These are phyloP conservation scores for Pseudochaenichthys georgianus DNA, from an alignment of 2,797 vertebrate species.

Conservation along the genomic window DNA sequence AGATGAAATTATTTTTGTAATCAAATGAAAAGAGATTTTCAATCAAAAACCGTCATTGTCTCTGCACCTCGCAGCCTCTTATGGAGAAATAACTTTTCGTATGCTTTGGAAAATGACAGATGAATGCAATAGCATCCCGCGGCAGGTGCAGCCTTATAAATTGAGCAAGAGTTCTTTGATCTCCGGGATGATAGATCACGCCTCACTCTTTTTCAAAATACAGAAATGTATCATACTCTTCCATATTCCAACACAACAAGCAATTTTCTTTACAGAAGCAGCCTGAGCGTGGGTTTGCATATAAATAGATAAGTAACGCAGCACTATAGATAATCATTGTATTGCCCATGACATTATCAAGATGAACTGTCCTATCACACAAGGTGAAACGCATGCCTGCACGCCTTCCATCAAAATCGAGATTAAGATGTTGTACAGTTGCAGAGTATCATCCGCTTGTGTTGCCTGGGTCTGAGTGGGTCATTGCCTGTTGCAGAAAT, in stretches of 20 bases:
- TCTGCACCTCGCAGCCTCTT: constrained; percentile 25
- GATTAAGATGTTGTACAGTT: constrained; percentile 43
- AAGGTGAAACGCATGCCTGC: constrained; percentile 28
- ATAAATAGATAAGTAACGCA: constrained; percentile 30
- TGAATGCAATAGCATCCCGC: constrained; percentile 48
- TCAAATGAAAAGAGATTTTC: constrained; percentile 42
- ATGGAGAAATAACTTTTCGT: constrained; percentile 52
- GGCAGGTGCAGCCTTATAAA: constrained; percentile 54
- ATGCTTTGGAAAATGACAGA: constrained; percentile 58
- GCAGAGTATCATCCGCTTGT: constrained; percentile 20
- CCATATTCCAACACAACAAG: constrained; percentile 47
- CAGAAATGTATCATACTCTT: constrained; percentile 26
- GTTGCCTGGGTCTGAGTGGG: constrained; percentile 32
- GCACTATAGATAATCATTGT: constrained; percentile 22
- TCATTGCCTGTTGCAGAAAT: constrained; percentile 58
- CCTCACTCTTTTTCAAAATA: constrained; percentile 41
- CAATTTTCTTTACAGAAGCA: constrained; percentile 32
- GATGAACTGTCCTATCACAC: constrained; percentile 52
- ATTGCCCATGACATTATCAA: constrained; percentile 24
- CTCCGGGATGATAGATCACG: constrained; percentile 47
- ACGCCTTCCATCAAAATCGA: constrained; percentile 51
- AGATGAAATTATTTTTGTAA: constrained; percentile 41
- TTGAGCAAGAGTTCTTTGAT: constrained; percentile 58
- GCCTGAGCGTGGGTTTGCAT: constrained; percentile 3
- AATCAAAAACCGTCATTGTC: constrained; percentile 27